Percentiles rank a stretch among this genome's conserved stretches.
Evolutionary conservation across 2,888 invertebrate genomes (phyloP).

Genomic region (Bembecia ichneumoniformis): DNA sequence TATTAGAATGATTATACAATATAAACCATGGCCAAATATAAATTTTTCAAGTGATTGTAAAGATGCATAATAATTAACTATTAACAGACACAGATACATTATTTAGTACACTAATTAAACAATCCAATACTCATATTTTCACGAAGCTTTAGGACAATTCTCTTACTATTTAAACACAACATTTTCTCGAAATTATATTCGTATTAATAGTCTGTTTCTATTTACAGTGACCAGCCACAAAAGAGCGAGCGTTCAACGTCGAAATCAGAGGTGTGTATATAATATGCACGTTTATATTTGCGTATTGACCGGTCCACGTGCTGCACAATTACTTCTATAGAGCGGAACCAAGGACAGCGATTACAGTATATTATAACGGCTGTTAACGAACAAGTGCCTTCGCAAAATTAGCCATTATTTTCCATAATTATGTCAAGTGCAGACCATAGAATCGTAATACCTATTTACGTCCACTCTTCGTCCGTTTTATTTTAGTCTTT

Average conservation of each 20-base stretch:
- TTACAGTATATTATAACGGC: slow-evolving; percentile 50
- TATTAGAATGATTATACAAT: too few relatives aligned
- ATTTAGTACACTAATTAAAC: too few relatives aligned
- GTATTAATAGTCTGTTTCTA: slow-evolving; percentile 8
- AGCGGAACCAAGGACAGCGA: slow-evolving; percentile 64
- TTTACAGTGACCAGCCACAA: slow-evolving; percentile 55
- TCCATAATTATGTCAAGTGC: not conserved
- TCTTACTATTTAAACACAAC: too few relatives aligned
- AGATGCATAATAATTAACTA: too few relatives aligned
- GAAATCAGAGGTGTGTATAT: slow-evolving; percentile 60
- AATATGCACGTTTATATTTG: slow-evolving; percentile 19
- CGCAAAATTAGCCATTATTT: slow-evolving; percentile 1
- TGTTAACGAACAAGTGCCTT: slow-evolving; percentile 23
- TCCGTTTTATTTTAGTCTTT: not conserved
- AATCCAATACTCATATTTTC: too few relatives aligned
- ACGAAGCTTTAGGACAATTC: too few relatives aligned
- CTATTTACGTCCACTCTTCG: not conserved
- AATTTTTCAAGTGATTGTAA: too few relatives aligned
- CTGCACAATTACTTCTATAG: slow-evolving; percentile 48
- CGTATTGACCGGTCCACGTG: slow-evolving; percentile 39
- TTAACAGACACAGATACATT: too few relatives aligned
- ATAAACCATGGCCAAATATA: too few relatives aligned
- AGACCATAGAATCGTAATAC: not conserved
- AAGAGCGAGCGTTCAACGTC: slow-evolving; percentile 49
- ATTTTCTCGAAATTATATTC: too few relatives aligned